Evolutionary conservation across 2,797 vertebrate species (phyloP).

Genomic region (Ciconia nigra): DNA sequence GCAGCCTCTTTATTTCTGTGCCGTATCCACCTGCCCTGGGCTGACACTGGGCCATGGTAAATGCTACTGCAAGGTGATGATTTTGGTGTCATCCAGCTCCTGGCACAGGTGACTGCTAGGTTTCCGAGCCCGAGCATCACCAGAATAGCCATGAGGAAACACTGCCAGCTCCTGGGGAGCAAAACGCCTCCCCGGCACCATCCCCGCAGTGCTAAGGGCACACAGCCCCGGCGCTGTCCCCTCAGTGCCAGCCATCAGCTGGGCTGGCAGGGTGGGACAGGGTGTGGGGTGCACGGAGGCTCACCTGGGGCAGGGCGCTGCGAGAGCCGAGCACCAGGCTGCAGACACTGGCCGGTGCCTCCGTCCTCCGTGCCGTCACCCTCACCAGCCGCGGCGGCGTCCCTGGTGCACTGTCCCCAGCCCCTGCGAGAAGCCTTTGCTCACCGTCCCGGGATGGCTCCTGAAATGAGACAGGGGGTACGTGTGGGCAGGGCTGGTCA

Average conservation of each 20-base stretch:
- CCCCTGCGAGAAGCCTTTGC: neutral
- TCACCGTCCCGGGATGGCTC: neutral
- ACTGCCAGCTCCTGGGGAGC: neutral
- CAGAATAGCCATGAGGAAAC: neutral
- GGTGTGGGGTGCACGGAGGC: neutral
- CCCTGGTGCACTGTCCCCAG: neutral
- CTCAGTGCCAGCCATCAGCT: neutral
- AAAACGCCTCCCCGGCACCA: rapidly evolving
- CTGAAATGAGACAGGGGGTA: neutral
- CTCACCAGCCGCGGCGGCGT: slow-evolving; percentile 61
- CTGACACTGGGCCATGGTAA: neutral
- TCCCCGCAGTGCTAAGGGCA: rapidly evolving
- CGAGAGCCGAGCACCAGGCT: slow-evolving; percentile 77
- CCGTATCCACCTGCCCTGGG: neutral
- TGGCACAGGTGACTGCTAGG: neutral
- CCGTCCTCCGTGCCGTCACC: slow-evolving; percentile 82
- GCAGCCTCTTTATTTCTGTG: neutral
- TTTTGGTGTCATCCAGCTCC: neutral
- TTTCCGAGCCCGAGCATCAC: neutral
- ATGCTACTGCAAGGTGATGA: neutral
- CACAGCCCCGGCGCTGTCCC: neutral
- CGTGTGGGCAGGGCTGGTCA: neutral
- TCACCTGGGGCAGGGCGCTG: slow-evolving; percentile 82
- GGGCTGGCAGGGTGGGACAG: neutral
- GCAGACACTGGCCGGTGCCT: slow-evolving; percentile 80